Percentiles rank a stretch among this genome's conserved stretches.
These are phyloP conservation scores for Zosterops borbonicus DNA, from an alignment of 2,113 vertebrate species.

Conservation along the genomic window DNA sequence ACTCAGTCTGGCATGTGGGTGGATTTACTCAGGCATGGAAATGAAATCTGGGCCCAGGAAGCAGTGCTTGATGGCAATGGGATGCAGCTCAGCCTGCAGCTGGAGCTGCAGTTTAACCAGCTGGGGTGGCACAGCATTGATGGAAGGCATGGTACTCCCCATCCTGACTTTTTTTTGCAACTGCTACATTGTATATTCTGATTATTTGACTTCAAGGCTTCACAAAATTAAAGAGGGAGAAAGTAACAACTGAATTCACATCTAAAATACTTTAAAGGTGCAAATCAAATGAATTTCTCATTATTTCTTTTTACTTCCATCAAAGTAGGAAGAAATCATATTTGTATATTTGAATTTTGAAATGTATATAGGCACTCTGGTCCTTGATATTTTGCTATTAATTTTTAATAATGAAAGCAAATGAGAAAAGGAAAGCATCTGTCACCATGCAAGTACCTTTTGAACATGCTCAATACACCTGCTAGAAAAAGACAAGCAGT, in stretches of 20 bases:
- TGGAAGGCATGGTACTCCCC: neutral
- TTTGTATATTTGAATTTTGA: neutral
- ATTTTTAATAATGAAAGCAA: conserved; percentile 41
- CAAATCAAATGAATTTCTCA: neutral
- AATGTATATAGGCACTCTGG: neutral
- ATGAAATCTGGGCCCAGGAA: conserved; percentile 53
- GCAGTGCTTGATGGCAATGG: neutral
- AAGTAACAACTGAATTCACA: neutral
- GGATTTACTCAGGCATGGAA: conserved; percentile 67
- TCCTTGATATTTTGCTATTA: neutral
- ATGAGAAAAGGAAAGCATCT: neutral
- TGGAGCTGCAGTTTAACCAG: neutral
- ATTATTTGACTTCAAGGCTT: neutral
- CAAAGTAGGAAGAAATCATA: neutral
- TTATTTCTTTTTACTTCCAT: neutral
- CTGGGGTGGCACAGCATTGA: neutral
- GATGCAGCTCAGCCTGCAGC: neutral
- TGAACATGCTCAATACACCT: neutral
- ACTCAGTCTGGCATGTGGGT: conserved; percentile 52
- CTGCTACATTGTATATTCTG: neutral
- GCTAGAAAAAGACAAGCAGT: neutral
- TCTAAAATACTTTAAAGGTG: neutral
- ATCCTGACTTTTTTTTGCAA: neutral
- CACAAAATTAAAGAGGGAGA: neutral
- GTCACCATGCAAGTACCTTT: neutral